phyloP scores from a whole-genome alignment of 2,888 invertebrate genomes.

The Acrocyrtus sp. region DNA sequence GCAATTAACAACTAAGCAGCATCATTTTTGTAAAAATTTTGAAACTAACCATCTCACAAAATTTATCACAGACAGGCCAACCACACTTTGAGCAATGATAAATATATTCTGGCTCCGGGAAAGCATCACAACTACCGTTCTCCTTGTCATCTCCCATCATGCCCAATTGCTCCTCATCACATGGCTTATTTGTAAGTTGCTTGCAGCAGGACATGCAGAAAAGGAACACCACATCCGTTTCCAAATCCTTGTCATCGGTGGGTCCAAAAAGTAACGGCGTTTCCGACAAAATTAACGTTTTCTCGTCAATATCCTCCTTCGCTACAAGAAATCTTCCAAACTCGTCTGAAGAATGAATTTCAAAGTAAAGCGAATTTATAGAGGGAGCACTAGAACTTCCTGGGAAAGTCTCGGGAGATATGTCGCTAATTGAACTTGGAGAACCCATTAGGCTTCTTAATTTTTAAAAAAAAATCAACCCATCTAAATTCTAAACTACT shows the following conservation, averaged over 20 bases:
- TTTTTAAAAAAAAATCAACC: no score
- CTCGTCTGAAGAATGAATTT: constrained; percentile 26
- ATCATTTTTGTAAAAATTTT: not conserved
- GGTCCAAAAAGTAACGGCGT: constrained; percentile 39
- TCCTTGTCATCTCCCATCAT: no score
- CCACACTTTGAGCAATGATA: no score
- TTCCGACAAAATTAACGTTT: constrained; percentile 40
- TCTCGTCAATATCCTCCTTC: constrained; percentile 46
- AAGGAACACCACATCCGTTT: not conserved
- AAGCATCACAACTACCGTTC: no score
- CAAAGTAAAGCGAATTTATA: not conserved
- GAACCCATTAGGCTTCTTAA: no score
- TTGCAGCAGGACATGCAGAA: constrained; percentile 47
- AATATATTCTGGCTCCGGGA: no score
- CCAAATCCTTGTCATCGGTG: constrained; percentile 35
- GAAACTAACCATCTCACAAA: constrained; percentile 47
- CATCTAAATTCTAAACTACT: no score
- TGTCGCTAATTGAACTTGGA: no score
- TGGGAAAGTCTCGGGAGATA: no score
- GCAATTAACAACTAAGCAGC: not conserved
- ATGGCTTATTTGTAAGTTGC: constrained; percentile 19
- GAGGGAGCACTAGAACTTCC: no score
- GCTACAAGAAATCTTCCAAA: constrained; percentile 53
- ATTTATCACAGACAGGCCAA: constrained; percentile 50
- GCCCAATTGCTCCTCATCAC: no score